phyloP scores from a whole-genome alignment of 2,888 invertebrate genomes.

The Noctua pronuba region DNA sequence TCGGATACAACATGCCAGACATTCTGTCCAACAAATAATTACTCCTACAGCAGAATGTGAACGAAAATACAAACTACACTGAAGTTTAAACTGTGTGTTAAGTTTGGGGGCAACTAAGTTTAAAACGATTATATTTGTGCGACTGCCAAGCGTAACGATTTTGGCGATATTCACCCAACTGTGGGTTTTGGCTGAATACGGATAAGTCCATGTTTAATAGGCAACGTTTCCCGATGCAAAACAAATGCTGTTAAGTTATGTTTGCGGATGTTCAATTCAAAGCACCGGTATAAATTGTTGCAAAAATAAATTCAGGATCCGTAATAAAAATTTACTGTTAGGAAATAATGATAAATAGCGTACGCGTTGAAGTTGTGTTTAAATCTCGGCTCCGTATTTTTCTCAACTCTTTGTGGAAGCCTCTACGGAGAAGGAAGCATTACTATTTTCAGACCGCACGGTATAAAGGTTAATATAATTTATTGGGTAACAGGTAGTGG shows the following conservation, averaged over 20 bases:
- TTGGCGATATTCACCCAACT: conserved; percentile 30
- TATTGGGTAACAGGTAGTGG: conserved; percentile 90
- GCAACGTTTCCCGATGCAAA: conserved; percentile 11
- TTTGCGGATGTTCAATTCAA: conserved; percentile 3
- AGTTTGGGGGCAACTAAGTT: conserved; percentile 40
- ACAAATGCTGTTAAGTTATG: conserved; percentile 32
- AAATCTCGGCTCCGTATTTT: neutral
- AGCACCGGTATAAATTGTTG: neutral
- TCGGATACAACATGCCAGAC: conserved; percentile 29
- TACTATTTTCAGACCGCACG: neutral
- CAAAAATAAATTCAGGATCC: conserved; percentile 4
- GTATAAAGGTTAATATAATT: conserved; percentile 17
- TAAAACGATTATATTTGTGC: conserved; percentile 47
- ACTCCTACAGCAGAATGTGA: conserved; percentile 44
- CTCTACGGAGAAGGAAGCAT: neutral
- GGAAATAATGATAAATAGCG: conserved; percentile 19
- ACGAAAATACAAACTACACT: conserved; percentile 39
- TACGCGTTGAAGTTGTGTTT: neutral
- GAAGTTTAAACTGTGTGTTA: conserved; percentile 44
- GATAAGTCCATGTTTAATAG: conserved; percentile 25
- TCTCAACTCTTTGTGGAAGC: neutral
- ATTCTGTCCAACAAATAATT: conserved; percentile 49
- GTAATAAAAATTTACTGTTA: conserved; percentile 1
- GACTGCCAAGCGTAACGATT: conserved; percentile 47
- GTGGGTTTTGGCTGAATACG: conserved; percentile 22